A percentile compares a stretch with the other conserved stretches of the same genome.
Conservation (phyloP, 2,888 invertebrate species). For the Amiota mariae region DNA sequence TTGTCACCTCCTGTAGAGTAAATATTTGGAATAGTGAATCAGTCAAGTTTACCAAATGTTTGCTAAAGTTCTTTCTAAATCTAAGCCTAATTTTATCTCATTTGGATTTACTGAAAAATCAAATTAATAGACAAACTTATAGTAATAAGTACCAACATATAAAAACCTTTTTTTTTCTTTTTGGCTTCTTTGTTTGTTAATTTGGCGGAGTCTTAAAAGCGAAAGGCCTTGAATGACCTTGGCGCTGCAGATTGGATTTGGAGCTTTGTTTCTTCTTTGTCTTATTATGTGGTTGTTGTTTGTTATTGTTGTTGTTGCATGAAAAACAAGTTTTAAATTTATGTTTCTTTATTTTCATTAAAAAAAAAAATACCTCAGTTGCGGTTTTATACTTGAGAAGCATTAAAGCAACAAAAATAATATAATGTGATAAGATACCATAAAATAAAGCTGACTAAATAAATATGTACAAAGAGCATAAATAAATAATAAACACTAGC, state of each 20-base stretch:
- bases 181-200: neutral
- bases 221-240: conserved; percentile 28
- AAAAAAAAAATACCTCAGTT: too few relatives aligned
- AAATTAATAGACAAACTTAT: too few relatives aligned
- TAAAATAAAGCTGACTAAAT: neutral
- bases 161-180: neutral
- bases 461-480: neutral
- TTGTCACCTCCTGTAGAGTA: too few relatives aligned
- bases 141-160: too few relatives aligned
- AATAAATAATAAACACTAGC: neutral
- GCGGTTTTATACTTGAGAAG: neutral
- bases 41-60: too few relatives aligned
- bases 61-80: too few relatives aligned
- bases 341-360: too few relatives aligned
- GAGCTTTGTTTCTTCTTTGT: neutral
- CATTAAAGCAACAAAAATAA: neutral
- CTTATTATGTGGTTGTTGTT: neutral
- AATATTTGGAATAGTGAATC: too few relatives aligned
- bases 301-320: neutral
- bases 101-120: too few relatives aligned
- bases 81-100: too few relatives aligned
- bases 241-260: neutral
- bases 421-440: neutral
- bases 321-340: too few relatives aligned
- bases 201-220: neutral